Evolutionary conservation across 2,113 vertebrate species (phyloP).

Genomic region (Phycodurus eques): DNA sequence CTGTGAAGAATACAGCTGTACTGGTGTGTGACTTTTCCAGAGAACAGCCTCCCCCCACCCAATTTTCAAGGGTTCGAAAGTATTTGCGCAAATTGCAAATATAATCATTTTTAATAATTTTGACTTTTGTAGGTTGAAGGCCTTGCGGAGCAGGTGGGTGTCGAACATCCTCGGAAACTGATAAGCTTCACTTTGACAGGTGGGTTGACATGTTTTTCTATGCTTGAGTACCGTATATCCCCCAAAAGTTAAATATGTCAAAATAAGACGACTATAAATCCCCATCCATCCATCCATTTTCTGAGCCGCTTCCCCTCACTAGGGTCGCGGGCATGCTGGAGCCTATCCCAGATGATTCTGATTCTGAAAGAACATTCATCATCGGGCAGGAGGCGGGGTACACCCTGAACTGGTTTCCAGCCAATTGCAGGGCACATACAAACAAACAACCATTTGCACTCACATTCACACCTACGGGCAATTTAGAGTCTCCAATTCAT

Average conservation of each 20-base stretch:
- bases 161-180: constrained; percentile 87
- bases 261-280: not conserved
- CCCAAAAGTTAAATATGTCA: not conserved
- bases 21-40: constrained; percentile 70
- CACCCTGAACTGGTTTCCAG: too few species aligned
- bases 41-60: not conserved
- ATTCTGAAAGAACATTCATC: too few species aligned
- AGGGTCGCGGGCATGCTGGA: too few species aligned
- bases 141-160: constrained; percentile 79
- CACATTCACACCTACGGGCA: too few species aligned
- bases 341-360: too few species aligned
- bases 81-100: not conserved
- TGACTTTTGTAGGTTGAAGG: constrained; percentile 80
- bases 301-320: too few species aligned
- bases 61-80: not conserved
- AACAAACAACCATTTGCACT: too few species aligned
- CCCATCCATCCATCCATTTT: too few species aligned
- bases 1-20: constrained; percentile 92
- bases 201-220: constrained; percentile 50
- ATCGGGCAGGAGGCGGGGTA: too few species aligned
- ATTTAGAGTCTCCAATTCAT: too few species aligned
- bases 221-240: not conserved
- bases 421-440: too few species aligned
- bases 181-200: constrained; percentile 95
- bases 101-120: not conserved